Evolutionary conservation across 2,113 vertebrate genomes (phyloP), one percentile per base, ranked within the genome.

Genomic region (Erpornis zantholeuca): DNA sequence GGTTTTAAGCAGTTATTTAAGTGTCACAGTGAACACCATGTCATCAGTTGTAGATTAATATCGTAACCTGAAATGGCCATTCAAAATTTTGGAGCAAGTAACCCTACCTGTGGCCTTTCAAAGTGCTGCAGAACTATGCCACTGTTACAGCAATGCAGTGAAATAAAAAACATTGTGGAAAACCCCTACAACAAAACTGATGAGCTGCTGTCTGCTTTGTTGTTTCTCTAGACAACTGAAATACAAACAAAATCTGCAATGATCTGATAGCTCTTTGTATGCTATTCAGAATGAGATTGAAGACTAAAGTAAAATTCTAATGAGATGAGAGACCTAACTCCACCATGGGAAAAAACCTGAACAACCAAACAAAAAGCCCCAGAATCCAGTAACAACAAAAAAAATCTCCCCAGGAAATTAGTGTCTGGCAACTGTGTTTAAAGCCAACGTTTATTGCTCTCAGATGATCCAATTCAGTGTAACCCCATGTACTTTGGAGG

Each of bases 311-410:
- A 53, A 73, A 89, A 63, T 78, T 87, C 38, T 84, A 52, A 61
- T 44, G 28, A 73, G 15, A 57, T 70, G 7, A 76, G 73, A 15
- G 7, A 78, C 11, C 18, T 49, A n/a, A 70, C 22, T 59, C 4
- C 6, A 65, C 20, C 24, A 33, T 33, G 3, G 22, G 9, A 21
- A 71, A 63, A 50, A 75, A n/a, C 2, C 6, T 9, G 27, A 13
- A 17, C 5, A 72, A 29, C 5, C 6, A 65, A 68, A 42, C 4
- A 68, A 33, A 63, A 63, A 20, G 2, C 0, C 10, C 6, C 4
- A 68, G 49, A 76, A 64, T 3, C 3, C 23, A 52, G 25, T 53
- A 64, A 44, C 15, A 60, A 57, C 4, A 50, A 54, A 28, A 73
- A 38, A 82, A 14, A 29, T 33, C 12, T 78, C 25, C 10, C 7